Conservation (phyloP, 2,888 invertebrate genomes). For the Plagodis pulveraria region DNA sequence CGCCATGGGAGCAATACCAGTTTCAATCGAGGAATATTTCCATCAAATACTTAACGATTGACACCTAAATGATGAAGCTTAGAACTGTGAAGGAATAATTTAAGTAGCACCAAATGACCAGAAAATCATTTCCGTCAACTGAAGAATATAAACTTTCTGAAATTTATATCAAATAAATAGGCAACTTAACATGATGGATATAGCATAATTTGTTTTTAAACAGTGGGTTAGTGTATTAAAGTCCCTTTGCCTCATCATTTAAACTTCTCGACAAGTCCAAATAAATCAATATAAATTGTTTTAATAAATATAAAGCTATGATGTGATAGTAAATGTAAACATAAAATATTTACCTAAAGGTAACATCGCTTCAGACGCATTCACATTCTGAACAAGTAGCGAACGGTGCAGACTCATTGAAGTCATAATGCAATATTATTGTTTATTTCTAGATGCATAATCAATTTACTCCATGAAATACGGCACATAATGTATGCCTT, state of each 20-base stretch:
- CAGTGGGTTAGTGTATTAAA: constrained; percentile 6
- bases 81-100: constrained; percentile 32
- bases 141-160: constrained; percentile 10
- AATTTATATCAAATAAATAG: constrained; percentile 8
- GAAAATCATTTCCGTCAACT: constrained; percentile 36
- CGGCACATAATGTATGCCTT: too few species aligned
- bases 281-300: constrained; percentile 27
- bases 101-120: constrained; percentile 42
- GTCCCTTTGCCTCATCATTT: constrained; percentile 36
- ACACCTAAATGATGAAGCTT: constrained; percentile 35
- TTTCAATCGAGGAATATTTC: constrained; percentile 34
- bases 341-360: constrained; percentile 37
- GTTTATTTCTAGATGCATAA: constrained; percentile 15
- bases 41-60: constrained; percentile 30
- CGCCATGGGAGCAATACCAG: constrained; percentile 12
- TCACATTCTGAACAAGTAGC: constrained; percentile 17
- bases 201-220: constrained; percentile 4
- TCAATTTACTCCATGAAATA: not conserved
- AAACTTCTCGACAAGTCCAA: constrained; percentile 22
- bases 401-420: not conserved
- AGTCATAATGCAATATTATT: not conserved
- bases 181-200: constrained; percentile 7
- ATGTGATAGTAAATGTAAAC: constrained; percentile 33
- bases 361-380: constrained; percentile 27
- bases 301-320: constrained; percentile 37